Conservation (phyloP, 2,113 vertebrate species). For the Dunckerocampus dactyliophorus region DNA sequence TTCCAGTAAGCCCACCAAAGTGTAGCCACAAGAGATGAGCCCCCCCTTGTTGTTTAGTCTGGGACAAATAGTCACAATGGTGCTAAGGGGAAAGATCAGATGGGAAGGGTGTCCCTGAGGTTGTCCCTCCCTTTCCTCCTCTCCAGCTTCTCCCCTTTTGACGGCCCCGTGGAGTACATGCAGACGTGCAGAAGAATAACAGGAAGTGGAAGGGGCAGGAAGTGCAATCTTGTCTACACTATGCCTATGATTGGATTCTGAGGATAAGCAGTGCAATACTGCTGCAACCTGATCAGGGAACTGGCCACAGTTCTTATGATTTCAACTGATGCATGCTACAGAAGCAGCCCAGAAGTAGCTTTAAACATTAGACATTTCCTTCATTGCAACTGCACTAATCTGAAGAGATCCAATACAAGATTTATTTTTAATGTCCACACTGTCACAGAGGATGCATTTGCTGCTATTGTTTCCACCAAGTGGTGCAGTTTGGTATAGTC, state of each 20-base stretch:
- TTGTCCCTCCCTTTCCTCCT: conserved; percentile 53
- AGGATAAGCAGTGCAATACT: conserved; percentile 17
- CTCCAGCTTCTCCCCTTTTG: conserved; percentile 21
- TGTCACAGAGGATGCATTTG: no score
- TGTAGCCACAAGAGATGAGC: conserved; percentile 58
- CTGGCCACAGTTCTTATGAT: conserved; percentile 3
- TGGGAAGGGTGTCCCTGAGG: conserved; percentile 64
- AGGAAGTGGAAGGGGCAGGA: conserved; percentile 75
- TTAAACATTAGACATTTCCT: background rate
- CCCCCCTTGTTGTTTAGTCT: conserved; percentile 76
- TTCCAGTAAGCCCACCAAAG: conserved; percentile 52
- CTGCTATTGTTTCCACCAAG: no score
- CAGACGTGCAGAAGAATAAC: conserved; percentile 67
- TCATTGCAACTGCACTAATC: no score
- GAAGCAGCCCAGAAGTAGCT: conserved; percentile 8
- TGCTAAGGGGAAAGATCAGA: conserved; percentile 67
- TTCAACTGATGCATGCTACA: background rate
- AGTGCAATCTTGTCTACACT: conserved; percentile 69
- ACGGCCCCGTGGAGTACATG: conserved; percentile 49
- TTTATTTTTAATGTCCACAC: no score
- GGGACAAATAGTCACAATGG: conserved; percentile 50
- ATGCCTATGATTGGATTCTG: conserved; percentile 61
- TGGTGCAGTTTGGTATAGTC: no score
- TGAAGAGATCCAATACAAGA: no score
- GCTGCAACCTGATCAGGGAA: conserved; percentile 2